Evolutionary conservation across 2,888 invertebrate species (phyloP).

Genomic region (Aporophyla nigra): DNA sequence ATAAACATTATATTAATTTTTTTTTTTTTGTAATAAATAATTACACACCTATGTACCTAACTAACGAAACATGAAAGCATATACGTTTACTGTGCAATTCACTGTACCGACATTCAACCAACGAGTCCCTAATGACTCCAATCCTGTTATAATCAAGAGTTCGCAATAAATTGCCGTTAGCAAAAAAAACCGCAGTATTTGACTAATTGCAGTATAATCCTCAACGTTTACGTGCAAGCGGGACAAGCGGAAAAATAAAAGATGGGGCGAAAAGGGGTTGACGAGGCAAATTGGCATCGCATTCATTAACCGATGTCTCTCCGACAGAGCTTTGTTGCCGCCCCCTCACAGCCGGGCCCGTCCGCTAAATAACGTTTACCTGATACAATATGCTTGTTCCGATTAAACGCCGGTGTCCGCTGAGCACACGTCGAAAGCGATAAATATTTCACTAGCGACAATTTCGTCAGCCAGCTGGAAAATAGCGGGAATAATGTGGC

Average conservation of each 20-base stretch:
- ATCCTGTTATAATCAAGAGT: conserved; percentile 15
- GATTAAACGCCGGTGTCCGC: conserved; percentile 27
- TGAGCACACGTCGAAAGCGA: conserved; percentile 37
- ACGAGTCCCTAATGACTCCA: conserved; percentile 10
- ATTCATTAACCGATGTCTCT: conserved; percentile 72
- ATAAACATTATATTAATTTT: neutral
- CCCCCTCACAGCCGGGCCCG: conserved; percentile 52
- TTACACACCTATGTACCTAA: neutral
- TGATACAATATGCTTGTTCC: conserved; percentile 54
- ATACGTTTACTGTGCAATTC: neutral
- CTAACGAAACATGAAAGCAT: neutral
- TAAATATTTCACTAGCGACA: conserved; percentile 38
- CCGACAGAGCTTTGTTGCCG: conserved; percentile 37
- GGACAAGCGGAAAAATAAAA: conserved; percentile 54
- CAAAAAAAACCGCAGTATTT: conserved; percentile 49
- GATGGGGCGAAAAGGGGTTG: conserved; percentile 59
- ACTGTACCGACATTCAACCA: neutral
- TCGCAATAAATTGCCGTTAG: conserved; percentile 34
- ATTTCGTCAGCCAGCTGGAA: conserved; percentile 22
- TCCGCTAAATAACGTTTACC: conserved; percentile 66
- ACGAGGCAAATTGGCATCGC: conserved; percentile 71
- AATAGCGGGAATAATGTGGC: conserved; percentile 18
- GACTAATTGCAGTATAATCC: conserved; percentile 67
- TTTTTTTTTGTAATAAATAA: neutral
- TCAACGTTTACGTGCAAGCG: conserved; percentile 59